Conservation (phyloP, 2,113 vertebrate genomes). For the Corapipo altera region DNA sequence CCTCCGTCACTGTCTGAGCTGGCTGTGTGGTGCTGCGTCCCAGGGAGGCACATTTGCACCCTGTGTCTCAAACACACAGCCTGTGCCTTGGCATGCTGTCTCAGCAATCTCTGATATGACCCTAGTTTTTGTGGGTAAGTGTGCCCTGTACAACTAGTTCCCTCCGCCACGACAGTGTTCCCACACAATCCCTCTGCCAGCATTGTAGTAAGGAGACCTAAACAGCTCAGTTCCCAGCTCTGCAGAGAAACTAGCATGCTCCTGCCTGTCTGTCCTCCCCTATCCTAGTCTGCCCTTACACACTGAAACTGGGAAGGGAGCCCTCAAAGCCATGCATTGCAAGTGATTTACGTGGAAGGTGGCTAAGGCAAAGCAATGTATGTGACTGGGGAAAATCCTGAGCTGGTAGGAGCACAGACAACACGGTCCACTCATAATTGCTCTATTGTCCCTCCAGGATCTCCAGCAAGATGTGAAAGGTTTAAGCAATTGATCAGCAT, state of each 20-base stretch:
- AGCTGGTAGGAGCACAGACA: not conserved
- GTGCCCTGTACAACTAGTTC: not conserved
- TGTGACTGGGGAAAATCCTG: rapidly evolving
- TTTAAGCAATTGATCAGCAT: not conserved
- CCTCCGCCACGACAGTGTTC: not conserved
- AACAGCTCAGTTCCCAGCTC: rapidly evolving
- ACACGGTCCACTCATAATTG: rapidly evolving
- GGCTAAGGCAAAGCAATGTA: not conserved
- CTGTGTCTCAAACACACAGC: rapidly evolving
- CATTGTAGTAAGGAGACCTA: rapidly evolving
- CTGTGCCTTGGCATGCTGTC: rapidly evolving
- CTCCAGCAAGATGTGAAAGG: not conserved
- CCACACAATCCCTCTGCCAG: rapidly evolving
- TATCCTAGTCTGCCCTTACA: not conserved
- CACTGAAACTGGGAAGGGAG: rapidly evolving
- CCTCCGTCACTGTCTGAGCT: not conserved
- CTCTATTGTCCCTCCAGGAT: not conserved
- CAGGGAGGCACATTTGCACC: not conserved
- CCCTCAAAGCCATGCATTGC: not conserved
- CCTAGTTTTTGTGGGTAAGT: not conserved
- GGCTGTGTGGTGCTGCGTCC: not conserved
- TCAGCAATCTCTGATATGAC: not conserved
- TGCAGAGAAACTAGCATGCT: not conserved
- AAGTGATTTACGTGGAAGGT: not conserved
- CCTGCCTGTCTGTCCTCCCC: not conserved